Percentiles rank a stretch among this genome's conserved stretches.
phyloP scores from a whole-genome alignment of 2,113 vertebrate species.

The Bucco capensis region DNA sequence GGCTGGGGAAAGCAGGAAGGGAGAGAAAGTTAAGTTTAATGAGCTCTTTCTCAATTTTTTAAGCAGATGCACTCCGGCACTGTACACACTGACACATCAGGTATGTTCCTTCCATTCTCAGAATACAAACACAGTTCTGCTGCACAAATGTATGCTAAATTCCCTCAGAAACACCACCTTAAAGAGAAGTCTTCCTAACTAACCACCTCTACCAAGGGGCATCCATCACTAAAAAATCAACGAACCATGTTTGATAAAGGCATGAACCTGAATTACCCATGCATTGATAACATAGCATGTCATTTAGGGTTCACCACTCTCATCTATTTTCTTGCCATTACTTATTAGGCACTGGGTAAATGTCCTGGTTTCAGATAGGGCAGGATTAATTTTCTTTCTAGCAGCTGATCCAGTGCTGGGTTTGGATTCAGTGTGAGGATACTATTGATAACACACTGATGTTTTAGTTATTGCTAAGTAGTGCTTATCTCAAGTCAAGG shows the following conservation, averaged over 20 bases:
- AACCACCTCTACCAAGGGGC: neutral
- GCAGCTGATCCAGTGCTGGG: neutral
- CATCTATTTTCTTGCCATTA: neutral
- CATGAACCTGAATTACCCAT: neutral
- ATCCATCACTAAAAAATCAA: neutral
- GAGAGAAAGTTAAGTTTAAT: neutral
- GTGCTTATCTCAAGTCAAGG: no score
- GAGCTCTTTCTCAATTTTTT: neutral
- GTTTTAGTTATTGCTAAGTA: no score
- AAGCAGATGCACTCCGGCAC: neutral
- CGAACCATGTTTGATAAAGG: neutral
- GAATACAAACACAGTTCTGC: neutral
- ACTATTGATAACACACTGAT: neutral
- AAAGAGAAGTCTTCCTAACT: neutral
- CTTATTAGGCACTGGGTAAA: neutral
- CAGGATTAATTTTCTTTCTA: neutral
- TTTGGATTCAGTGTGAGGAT: no score
- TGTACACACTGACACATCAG: rapidly evolving
- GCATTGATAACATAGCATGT: neutral
- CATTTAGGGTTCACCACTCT: neutral
- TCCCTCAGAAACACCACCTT: neutral
- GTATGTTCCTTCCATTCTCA: neutral
- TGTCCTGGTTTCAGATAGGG: neutral
- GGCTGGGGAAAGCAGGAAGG: neutral
- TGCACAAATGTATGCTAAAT: neutral